These are phyloP conservation scores for Silurus meridionalis DNA, from an alignment of 2,113 vertebrate genomes.

Conservation along the genomic window DNA sequence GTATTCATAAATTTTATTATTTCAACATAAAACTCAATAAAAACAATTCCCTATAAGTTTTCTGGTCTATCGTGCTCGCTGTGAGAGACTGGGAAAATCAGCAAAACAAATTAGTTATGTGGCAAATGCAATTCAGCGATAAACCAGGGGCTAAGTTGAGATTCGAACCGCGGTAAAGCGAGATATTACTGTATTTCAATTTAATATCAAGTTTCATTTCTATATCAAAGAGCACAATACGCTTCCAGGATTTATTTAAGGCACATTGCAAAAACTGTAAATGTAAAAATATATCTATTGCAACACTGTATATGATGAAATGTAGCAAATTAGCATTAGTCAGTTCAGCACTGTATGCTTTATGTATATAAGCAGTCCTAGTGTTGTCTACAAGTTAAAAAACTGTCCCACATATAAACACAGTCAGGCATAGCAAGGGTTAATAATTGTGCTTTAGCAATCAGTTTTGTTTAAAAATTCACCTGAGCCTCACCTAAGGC, in stretches of 20 bases:
- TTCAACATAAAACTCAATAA: no score
- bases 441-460: constrained; percentile 10
- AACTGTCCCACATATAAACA: not conserved
- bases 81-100: no score
- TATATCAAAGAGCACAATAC: not conserved
- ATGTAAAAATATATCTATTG: not conserved
- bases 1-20: no score
- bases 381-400: not conserved
- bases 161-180: no score
- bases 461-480: constrained; percentile 3
- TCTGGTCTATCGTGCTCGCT: no score
- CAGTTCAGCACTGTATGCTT: not conserved
- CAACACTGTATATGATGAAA: not conserved
- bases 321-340: not conserved
- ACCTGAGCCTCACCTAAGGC: not conserved
- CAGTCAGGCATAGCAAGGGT: not conserved
- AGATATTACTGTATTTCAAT: not conserved
- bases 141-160: no score
- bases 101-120: no score
- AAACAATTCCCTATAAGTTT: no score
- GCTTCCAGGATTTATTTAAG: not conserved
- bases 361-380: not conserved
- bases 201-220: not conserved
- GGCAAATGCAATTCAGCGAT: no score
- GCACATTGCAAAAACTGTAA: not conserved